Percentiles rank a stretch among this genome's conserved stretches.
phyloP scores from a whole-genome alignment of 1,140 invertebrate genomes.

The Dendrolimus kikuchii region DNA sequence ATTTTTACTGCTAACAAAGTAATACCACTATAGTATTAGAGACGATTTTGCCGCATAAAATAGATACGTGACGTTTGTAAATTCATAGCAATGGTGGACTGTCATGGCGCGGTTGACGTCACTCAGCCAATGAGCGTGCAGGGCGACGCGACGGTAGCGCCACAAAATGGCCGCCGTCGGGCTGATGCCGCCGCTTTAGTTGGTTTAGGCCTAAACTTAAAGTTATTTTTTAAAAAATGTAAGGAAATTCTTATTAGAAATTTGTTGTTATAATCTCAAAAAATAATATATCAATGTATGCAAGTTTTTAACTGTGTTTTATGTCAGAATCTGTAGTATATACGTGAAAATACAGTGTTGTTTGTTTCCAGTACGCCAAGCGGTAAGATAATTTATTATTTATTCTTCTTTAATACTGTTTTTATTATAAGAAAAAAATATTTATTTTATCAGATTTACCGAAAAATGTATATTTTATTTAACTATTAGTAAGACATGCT shows the following conservation, averaged over 20 bases:
- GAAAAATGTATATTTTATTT: too few species aligned
- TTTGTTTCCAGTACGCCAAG: slow-evolving; percentile 5
- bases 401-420: too few species aligned
- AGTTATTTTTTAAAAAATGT: slow-evolving; percentile 37
- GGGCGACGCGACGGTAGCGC: slow-evolving; percentile 53
- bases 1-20: slow-evolving; percentile 11
- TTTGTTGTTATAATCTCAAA: slow-evolving; percentile 9
- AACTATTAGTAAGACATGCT: too few species aligned
- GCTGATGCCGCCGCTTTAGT: slow-evolving; percentile 52
- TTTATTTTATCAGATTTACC: too few species aligned
- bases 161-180: slow-evolving; percentile 67
- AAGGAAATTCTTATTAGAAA: slow-evolving; percentile 11
- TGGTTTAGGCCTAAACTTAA: slow-evolving; percentile 65
- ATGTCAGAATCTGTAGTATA: slow-evolving; percentile 8
- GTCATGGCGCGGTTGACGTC: slow-evolving; percentile 65
- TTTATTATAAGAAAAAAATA: too few species aligned
- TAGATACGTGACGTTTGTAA: slow-evolving; percentile 28
- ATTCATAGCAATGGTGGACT: slow-evolving; percentile 53
- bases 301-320: slow-evolving; percentile 8
- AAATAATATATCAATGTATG: slow-evolving; percentile 6
- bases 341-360: slow-evolving; percentile 17
- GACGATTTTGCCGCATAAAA: slow-evolving; percentile 19
- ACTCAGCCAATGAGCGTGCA: slow-evolving; percentile 60
- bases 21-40: slow-evolving; percentile 18
- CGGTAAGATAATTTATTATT: slow-evolving; percentile 12